Evolutionary conservation across 2,888 invertebrate genomes (phyloP), one percentile per base, ranked within the genome.

Genomic region (Pseudoips prasinana): DNA sequence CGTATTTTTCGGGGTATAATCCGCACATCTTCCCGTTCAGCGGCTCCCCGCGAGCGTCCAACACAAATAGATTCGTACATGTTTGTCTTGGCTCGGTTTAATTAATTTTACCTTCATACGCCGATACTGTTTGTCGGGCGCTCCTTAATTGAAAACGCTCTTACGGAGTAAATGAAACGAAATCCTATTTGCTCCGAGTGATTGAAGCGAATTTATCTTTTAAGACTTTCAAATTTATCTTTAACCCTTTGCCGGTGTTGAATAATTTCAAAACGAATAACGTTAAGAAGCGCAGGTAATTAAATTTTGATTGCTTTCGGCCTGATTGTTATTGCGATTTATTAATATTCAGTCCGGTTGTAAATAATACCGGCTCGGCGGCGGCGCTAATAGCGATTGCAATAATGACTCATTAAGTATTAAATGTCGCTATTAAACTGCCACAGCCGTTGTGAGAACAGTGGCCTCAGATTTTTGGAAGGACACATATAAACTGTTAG

Each of bases 61-160:
- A 79, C 75, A 80, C 79, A 79, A 80, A 84, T 80, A 84, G 76
- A 82, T 74, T 68, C 76, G 77, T 76, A 78, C 77, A 83, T 87
- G 84, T 88, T 86, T 88, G 86, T 85, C 85, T 88, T 86, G 79
- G 76, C 71, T 75, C 68, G 73, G 79, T 82, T 87, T 86, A 87
- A 87, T 87, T 87, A 86, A 88, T 88, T 84, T 85, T 83, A 88
- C 85, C 86, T 86, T 85, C 86, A 87, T 87, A 88, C 83, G 77
- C 81, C 84, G 84, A 86, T 87, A 88, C 84, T 83, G 85, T 83
- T 85, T 83, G 84, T 75, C 76, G 79, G 80, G 77, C 73, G 75
- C 65, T 79, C 78, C 84, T 82, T 88, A 87, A 88, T 88, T 87
- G 86, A 82, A 88, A 88, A 83, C 83, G 79, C 83, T 85, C 84